A percentile compares a stretch with the other conserved stretches of the same genome.
Conservation (phyloP, 2,888 invertebrate species). For the Lamellibrachia satsuma region DNA sequence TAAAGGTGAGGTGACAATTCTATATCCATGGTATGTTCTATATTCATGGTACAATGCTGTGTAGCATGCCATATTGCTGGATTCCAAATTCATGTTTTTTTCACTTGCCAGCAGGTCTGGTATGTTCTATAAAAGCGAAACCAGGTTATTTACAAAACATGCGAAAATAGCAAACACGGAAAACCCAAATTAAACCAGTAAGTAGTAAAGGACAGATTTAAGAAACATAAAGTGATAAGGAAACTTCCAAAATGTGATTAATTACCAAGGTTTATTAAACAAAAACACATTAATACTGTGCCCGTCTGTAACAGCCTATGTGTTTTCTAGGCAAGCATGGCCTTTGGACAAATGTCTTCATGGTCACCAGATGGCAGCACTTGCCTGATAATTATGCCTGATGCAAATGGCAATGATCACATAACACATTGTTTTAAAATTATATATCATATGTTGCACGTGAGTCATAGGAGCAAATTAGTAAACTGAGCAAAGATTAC, state of each 20-base stretch:
- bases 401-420: neutral
- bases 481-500: neutral
- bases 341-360: neutral
- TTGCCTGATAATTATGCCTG: neutral
- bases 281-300: neutral
- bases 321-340: neutral
- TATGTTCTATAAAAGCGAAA: too few relatives aligned
- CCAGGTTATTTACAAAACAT: too few relatives aligned
- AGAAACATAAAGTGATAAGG: neutral
- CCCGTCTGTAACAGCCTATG: neutral
- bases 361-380: conserved; percentile 6
- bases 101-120: neutral
- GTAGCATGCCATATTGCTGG: neutral
- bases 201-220: neutral
- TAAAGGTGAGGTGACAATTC: neutral
- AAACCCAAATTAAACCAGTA: neutral
- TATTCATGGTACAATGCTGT: neutral
- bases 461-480: neutral
- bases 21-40: neutral
- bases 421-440: neutral
- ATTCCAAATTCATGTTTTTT: neutral
- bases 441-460: neutral
- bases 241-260: neutral
- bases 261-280: neutral
- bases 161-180: too few relatives aligned